phyloP scores from a whole-genome alignment of 2,888 invertebrate species.

The Pseudococcus longispinus region DNA sequence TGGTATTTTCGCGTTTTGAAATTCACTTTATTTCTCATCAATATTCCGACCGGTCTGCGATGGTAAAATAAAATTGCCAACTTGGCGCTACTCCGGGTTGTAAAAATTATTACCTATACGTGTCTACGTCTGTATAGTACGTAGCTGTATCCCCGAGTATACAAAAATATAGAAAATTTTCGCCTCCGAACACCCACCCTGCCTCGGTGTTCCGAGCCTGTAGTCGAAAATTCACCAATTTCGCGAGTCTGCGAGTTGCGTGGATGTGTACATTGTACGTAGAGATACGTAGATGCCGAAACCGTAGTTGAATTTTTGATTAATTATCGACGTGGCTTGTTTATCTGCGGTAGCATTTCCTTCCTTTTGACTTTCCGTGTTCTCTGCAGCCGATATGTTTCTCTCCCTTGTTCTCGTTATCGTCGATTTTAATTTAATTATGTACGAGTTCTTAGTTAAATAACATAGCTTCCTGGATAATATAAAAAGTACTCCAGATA shows the following conservation, averaged over 20 bases:
- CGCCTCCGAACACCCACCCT: neutral
- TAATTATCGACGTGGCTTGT: neutral
- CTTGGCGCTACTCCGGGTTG: neutral
- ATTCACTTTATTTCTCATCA: conserved; percentile 28
- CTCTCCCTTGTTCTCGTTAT: neutral
- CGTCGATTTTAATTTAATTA: conserved; percentile 16
- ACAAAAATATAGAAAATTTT: neutral
- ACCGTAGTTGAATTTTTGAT: conserved; percentile 2
- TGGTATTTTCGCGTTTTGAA: conserved; percentile 15
- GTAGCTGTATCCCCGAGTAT: neutral
- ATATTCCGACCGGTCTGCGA: neutral
- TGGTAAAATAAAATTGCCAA: conserved; percentile 9
- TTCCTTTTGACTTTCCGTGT: neutral
- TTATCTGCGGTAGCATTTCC: conserved; percentile 5
- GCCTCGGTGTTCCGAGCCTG: neutral
- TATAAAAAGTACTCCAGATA: neutral
- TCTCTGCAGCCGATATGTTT: neutral
- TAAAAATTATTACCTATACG: conserved; percentile 23
- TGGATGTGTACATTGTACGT: too few species aligned
- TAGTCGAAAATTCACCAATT: neutral
- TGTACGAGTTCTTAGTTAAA: neutral
- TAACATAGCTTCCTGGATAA: conserved; percentile 9
- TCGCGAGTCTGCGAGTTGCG: neutral
- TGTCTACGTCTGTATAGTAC: neutral
- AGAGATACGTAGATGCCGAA: neutral